These are phyloP conservation scores for Chrysaora quinquecirrha DNA, from an alignment of 30 jellyfish, hydroid and myxozoan species.

Conservation along the genomic window DNA sequence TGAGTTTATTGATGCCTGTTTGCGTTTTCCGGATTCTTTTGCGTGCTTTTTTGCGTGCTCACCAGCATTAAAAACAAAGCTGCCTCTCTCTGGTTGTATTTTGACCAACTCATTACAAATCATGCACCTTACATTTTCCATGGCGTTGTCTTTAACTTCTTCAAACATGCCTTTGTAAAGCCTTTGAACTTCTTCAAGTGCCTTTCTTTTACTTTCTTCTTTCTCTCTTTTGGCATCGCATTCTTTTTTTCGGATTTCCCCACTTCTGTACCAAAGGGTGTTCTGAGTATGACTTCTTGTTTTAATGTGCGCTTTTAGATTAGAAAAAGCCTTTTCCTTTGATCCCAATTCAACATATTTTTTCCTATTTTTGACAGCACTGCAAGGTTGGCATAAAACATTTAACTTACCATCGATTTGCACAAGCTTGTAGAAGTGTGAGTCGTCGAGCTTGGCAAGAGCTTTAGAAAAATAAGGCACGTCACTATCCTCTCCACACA, in stretches of 20 bases:
- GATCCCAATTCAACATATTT: constrained; percentile 56
- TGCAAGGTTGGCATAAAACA: constrained; percentile 44
- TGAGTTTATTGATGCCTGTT: constrained; percentile 23
- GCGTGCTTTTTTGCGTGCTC: constrained; percentile 38
- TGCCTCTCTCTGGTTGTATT: constrained; percentile 44
- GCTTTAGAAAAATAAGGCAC: neutral
- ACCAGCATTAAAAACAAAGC: constrained; percentile 12
- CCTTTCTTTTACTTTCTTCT: neutral
- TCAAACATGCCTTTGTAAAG: constrained; percentile 33
- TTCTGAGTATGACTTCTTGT: constrained; percentile 9
- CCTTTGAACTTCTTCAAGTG: constrained; percentile 3
- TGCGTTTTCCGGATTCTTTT: constrained; percentile 9
- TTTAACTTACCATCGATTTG: constrained; percentile 15
- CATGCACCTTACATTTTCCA: constrained; percentile 15
- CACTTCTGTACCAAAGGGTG: constrained; percentile 13
- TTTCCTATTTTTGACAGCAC: too few relatives aligned
- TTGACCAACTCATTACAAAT: constrained; percentile 31
- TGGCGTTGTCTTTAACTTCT: neutral
- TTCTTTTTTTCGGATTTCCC: constrained; percentile 6
- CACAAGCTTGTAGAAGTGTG: constrained; percentile 9
- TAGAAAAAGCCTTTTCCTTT: constrained; percentile 36
- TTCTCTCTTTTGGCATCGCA: neutral
- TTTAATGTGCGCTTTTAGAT: constrained; percentile 38
- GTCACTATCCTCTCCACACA: neutral
- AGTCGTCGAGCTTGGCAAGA: neutral